Conservation (phyloP, 2,888 invertebrate species). For the Tipula unca region DNA sequence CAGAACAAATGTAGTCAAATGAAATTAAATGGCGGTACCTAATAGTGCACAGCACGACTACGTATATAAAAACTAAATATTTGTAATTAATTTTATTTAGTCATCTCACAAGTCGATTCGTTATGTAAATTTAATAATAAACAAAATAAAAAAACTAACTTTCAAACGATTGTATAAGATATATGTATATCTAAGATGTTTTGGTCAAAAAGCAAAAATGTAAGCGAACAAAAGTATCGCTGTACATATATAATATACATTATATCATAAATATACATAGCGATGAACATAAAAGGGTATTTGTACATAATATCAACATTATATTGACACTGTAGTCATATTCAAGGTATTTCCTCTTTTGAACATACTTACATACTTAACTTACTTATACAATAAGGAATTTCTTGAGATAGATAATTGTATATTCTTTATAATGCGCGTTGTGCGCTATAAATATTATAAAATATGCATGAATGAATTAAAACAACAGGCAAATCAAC, state of each 20-base stretch:
- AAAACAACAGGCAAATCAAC: not conserved
- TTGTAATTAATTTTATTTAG: not conserved
- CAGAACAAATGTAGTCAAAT: not conserved
- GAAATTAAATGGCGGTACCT: not conserved
- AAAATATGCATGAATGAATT: not conserved
- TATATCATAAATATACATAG: not conserved
- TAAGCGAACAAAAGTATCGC: not conserved
- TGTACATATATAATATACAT: not conserved
- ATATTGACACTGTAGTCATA: not conserved
- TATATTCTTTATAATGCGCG: not conserved
- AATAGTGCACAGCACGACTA: not conserved
- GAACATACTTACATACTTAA: no score
- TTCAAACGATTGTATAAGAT: not conserved
- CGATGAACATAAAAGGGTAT: not conserved
- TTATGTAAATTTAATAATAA: not conserved
- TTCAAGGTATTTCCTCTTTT: not conserved
- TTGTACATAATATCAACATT: not conserved
- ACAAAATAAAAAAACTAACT: not conserved
- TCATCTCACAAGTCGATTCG: not conserved
- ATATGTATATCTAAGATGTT: not conserved
- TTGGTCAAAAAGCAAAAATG: not conserved
- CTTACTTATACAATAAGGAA: not conserved
- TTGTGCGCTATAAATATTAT: not conserved
- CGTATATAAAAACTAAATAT: not conserved
- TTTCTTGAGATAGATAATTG: slow-evolving; percentile 8